A percentile compares a stretch with the other conserved stretches of the same genome.
These are phyloP conservation scores for Eudasyphora cyanicolor DNA, from an alignment of 2,888 invertebrate species.

Conservation along the genomic window DNA sequence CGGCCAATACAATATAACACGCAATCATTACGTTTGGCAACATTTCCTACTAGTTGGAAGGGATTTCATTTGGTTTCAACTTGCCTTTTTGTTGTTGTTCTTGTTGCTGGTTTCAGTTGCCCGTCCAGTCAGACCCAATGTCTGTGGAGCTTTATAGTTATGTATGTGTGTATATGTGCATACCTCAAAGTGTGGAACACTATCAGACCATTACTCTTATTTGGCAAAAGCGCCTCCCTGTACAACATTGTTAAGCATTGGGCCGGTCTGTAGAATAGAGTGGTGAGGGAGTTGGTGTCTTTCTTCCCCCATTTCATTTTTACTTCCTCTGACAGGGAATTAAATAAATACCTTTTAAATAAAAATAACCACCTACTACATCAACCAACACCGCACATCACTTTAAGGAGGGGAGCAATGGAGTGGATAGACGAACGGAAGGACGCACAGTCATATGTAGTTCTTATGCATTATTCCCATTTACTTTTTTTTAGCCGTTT, in stretches of 20 bases:
- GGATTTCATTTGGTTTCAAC: not conserved
- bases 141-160: no score
- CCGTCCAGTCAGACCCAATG: no score
- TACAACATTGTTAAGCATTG: not conserved
- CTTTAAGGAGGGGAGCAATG: not conserved
- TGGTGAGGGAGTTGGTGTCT: no score
- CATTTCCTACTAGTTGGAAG: not conserved
- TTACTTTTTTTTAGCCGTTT: slow-evolving; percentile 27
- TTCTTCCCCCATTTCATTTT: not conserved
- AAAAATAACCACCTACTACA: slow-evolving; percentile 37
- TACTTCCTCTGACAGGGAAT: not conserved
- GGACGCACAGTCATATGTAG: not conserved
- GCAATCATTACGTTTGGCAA: slow-evolving; percentile 50
- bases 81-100: no score
- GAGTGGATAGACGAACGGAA: slow-evolving; percentile 17
- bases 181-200: not conserved
- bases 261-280: no score
- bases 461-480: slow-evolving; percentile 35
- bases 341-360: slow-evolving; percentile 61
- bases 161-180: not conserved
- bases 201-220: not conserved
- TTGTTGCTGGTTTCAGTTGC: no score
- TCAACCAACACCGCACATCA: not conserved
- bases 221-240: no score
- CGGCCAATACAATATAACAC: slow-evolving; percentile 53